phyloP scores from a whole-genome alignment of 2,888 invertebrate species.

The Pseudococcus jackbeardsleyi region DNA sequence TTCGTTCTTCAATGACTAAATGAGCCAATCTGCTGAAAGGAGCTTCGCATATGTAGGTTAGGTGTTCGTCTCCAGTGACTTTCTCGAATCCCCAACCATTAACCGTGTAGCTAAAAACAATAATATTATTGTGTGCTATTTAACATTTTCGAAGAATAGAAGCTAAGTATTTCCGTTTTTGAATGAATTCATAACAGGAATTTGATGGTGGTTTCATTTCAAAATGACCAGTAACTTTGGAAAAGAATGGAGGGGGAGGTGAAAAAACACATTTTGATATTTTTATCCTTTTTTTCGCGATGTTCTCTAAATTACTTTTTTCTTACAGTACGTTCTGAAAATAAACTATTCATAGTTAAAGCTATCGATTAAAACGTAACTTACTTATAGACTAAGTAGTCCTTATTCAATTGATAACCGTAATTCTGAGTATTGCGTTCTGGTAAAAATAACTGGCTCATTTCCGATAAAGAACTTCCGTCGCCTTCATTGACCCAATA shows the following conservation, averaged over 20 bases:
- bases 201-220: too few species aligned
- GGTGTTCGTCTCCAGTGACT: constrained; percentile 82
- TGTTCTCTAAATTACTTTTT: too few species aligned
- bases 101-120: constrained; percentile 72
- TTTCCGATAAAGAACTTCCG: constrained; percentile 81
- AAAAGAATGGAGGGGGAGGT: too few species aligned
- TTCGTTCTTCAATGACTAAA: constrained; percentile 80
- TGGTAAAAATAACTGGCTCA: constrained; percentile 87
- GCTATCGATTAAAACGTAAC: constrained; percentile 30
- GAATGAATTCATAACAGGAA: too few species aligned
- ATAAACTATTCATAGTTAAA: too few species aligned
- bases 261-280: too few species aligned
- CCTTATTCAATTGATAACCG: constrained; percentile 72
- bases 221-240: too few species aligned
- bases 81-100: constrained; percentile 87
- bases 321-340: too few species aligned
- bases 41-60: constrained; percentile 91
- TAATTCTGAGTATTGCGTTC: constrained; percentile 71
- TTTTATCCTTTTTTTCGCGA: too few species aligned
- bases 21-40: constrained; percentile 81
- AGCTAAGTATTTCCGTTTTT: too few species aligned
- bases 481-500: constrained; percentile 89
- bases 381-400: constrained; percentile 84
- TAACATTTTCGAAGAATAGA: too few species aligned
- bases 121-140: too few species aligned